phyloP scores from a whole-genome alignment of 2,888 invertebrate species.

The Agonopterix heracliana region DNA sequence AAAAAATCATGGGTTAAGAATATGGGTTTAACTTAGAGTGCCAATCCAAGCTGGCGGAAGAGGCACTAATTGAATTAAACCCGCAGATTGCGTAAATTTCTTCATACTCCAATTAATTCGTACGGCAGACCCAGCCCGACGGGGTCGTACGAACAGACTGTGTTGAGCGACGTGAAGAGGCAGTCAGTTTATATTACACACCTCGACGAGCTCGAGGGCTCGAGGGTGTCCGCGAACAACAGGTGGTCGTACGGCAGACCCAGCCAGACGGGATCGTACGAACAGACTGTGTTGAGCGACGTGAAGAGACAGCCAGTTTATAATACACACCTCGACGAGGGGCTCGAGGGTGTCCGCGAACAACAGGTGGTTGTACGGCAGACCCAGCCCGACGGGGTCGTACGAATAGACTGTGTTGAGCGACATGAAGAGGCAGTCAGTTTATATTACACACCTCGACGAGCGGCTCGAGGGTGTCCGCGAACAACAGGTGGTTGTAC shows the following conservation, averaged over 20 bases:
- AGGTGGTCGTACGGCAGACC: slow-evolving; percentile 99
- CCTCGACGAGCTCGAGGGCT: slow-evolving; percentile 96
- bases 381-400: slow-evolving; percentile 98
- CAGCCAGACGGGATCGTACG: slow-evolving; percentile 98
- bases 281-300: no score
- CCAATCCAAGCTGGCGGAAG: background rate
- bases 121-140: slow-evolving; percentile 98
- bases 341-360: slow-evolving; percentile 96
- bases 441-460: background rate
- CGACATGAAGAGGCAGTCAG: slow-evolving; percentile 99
- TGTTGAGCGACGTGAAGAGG: no score
- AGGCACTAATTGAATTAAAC: background rate
- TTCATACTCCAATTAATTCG: slow-evolving; percentile 76
- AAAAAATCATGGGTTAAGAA: no score
- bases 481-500: no score
- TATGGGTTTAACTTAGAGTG: no score
- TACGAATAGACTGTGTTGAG: no score
- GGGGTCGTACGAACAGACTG: slow-evolving; percentile 98
- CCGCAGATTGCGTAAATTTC: no score
- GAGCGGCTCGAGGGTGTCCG: background rate
- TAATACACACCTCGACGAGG: slow-evolving; percentile 92
- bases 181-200: no score
- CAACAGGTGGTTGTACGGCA: slow-evolving; percentile 98
- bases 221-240: slow-evolving; percentile 93
- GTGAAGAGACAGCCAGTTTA: no score